Percentiles rank a stretch among this genome's conserved stretches.
Evolutionary conservation across 2,888 invertebrate species (phyloP).

Genomic region (Dorcus parallelipipedus): DNA sequence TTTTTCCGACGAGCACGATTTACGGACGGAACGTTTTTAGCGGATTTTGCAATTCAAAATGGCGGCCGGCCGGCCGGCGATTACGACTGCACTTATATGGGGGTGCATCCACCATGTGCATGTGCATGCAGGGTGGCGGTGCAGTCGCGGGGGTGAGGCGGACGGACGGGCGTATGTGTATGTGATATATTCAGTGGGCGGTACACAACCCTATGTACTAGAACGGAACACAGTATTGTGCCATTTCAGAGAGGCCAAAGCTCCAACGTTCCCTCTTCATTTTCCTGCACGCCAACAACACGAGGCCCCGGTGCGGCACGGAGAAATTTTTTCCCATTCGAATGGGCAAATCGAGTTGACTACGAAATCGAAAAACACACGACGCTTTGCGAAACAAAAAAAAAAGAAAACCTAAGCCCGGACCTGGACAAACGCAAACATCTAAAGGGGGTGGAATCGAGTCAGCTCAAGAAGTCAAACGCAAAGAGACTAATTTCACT

Average conservation of each 20-base stretch:
- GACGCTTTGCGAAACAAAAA: no score
- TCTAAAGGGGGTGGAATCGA: no score
- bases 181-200: constrained; percentile 38
- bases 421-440: no score
- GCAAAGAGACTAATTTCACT: no score
- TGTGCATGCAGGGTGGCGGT: constrained; percentile 22
- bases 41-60: constrained; percentile 41
- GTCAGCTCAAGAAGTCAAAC: no score
- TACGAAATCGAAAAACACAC: no score
- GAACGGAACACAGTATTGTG: constrained; percentile 40
- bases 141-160: constrained; percentile 31
- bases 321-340: no score
- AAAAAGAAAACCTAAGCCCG: no score
- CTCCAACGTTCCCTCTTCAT: background rate
- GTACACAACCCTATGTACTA: constrained; percentile 39
- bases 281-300: no score
- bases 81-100: constrained; percentile 28
- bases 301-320: no score
- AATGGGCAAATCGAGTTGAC: no score
- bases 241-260: constrained; percentile 15
- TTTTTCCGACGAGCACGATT: background rate
- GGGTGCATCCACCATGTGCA: constrained; percentile 31
- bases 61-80: constrained; percentile 30
- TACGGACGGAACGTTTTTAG: constrained; percentile 29
- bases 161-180: constrained; percentile 31